These are phyloP conservation scores for Nylanderia fulva DNA, from an alignment of 1,140 invertebrate species.

Conservation along the genomic window DNA sequence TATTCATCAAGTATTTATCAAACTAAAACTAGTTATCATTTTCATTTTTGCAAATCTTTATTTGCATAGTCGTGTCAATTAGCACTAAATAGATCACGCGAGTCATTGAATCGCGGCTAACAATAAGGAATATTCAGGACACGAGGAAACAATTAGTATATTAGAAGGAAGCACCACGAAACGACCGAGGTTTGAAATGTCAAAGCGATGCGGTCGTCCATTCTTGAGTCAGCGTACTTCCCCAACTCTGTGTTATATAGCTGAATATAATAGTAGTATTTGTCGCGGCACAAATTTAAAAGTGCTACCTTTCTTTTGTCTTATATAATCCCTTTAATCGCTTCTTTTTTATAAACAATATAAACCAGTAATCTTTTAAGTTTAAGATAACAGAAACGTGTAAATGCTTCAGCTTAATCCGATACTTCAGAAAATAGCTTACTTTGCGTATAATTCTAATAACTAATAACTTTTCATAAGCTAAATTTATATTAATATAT, in stretches of 20 bases:
- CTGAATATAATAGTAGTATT: slow-evolving; percentile 29
- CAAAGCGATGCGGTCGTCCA: neutral
- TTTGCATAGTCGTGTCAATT: too few species aligned
- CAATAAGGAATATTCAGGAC: neutral
- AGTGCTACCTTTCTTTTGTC: neutral
- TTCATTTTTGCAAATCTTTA: neutral
- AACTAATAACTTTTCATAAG: neutral
- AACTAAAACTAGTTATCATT: neutral
- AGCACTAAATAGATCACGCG: too few species aligned
- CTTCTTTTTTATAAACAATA: slow-evolving; percentile 6
- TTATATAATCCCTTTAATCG: slow-evolving; percentile 5
- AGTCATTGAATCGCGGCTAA: neutral
- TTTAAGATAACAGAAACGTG: neutral
- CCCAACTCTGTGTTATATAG: slow-evolving; percentile 22
- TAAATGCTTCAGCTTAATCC: neutral
- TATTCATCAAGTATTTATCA: neutral
- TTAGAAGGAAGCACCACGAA: neutral
- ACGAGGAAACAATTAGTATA: neutral
- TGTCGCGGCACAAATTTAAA: neutral
- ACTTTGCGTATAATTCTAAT: neutral
- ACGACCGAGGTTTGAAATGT: neutral
- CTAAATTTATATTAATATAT: too few species aligned
- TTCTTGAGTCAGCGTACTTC: slow-evolving; percentile 67
- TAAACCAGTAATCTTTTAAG: neutral
- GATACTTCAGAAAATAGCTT: neutral